Conservation (phyloP, 2,797 vertebrate species). For the Aeoliscus strigatus region DNA sequence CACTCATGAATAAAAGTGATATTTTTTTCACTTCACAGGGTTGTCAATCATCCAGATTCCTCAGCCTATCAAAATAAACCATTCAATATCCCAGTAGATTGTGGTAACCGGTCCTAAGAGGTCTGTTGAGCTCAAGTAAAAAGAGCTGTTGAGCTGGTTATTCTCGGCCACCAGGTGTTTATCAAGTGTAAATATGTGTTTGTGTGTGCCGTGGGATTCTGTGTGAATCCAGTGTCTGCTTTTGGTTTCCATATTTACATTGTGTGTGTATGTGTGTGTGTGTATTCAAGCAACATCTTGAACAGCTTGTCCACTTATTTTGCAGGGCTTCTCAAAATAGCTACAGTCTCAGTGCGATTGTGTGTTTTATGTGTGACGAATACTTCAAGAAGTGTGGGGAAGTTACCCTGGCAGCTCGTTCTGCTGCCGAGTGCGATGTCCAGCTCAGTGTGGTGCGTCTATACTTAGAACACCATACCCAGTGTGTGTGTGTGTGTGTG, state of each 20-base stretch:
- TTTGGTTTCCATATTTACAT: slow-evolving; percentile 38
- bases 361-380: slow-evolving; percentile 62
- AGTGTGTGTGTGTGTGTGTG: slow-evolving; percentile 6
- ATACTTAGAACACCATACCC: slow-evolving; percentile 54
- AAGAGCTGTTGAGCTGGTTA: slow-evolving; percentile 39
- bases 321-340: slow-evolving; percentile 56
- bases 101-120: slow-evolving; percentile 27
- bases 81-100: slow-evolving; percentile 9
- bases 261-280: slow-evolving; percentile 17
- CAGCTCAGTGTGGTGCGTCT: slow-evolving; percentile 64
- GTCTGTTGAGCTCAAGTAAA: slow-evolving; percentile 42
- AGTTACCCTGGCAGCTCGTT: slow-evolving; percentile 39
- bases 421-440: slow-evolving; percentile 49
- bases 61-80: slow-evolving; percentile 47
- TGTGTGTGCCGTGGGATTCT: slow-evolving; percentile 28
- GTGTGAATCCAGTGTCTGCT: slow-evolving; percentile 22
- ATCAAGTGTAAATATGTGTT: slow-evolving; percentile 53
- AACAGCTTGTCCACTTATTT: slow-evolving; percentile 36
- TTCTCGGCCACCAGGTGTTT: slow-evolving; percentile 56
- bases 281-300: slow-evolving; percentile 30
- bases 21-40: slow-evolving; percentile 17
- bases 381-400: slow-evolving; percentile 44
- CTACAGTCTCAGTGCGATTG: slow-evolving; percentile 45
- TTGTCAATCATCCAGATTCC: slow-evolving; percentile 28
- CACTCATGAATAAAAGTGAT: slow-evolving; percentile 7